Conservation (phyloP, 2,113 vertebrate species). For the Passer domesticus region DNA sequence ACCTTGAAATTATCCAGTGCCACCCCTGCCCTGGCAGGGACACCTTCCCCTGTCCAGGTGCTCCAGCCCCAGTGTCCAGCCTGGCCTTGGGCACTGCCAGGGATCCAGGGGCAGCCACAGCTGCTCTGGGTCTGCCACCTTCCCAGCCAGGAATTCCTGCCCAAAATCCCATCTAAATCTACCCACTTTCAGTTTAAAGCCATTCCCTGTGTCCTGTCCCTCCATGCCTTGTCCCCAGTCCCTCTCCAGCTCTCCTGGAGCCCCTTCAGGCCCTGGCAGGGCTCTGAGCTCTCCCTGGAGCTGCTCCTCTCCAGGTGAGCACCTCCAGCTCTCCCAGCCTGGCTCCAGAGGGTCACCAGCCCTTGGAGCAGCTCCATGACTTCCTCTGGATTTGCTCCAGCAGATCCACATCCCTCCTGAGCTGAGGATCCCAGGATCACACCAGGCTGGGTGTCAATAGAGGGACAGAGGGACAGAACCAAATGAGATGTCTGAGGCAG, state of each 20-base stretch:
- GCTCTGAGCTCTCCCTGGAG: background rate
- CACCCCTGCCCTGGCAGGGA: background rate
- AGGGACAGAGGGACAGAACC: background rate
- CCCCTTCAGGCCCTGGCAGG: accelerated
- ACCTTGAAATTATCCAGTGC: background rate
- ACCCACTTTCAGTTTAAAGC: background rate
- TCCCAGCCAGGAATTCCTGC: background rate
- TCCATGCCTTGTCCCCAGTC: background rate
- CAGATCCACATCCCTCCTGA: background rate
- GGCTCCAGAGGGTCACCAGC: background rate
- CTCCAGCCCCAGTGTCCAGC: background rate
- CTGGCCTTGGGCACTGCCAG: background rate
- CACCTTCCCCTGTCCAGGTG: background rate
- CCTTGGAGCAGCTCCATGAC: accelerated
- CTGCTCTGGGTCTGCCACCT: background rate
- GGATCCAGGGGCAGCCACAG: background rate
- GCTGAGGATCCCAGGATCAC: background rate
- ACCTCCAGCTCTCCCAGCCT: background rate
- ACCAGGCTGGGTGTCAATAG: accelerated
- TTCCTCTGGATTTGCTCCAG: background rate
- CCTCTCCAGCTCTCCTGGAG: background rate
- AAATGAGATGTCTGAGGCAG: background rate
- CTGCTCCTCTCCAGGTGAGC: background rate
- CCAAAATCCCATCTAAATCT: accelerated
- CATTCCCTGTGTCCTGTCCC: background rate